These are phyloP conservation scores for Cassiopea andromeda DNA, from an alignment of 30 jellyfish, hydroid and myxozoan species.

Conservation along the genomic window DNA sequence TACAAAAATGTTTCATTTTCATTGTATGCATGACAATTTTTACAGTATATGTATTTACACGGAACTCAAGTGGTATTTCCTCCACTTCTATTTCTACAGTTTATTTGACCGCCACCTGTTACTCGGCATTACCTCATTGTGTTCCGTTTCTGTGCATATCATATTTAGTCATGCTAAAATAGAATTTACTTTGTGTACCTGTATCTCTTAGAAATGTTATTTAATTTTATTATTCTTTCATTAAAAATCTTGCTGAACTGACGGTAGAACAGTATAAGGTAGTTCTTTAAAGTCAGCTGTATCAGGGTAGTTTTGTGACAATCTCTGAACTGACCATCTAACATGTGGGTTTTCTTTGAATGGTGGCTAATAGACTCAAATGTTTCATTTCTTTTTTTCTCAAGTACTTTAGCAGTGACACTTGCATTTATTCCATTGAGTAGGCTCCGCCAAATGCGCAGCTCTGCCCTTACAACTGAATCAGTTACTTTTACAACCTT, in stretches of 20 bases:
- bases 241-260: neutral
- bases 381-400: conserved; percentile 6
- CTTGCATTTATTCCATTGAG: no score
- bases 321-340: neutral
- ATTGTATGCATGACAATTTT: neutral
- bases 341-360: neutral
- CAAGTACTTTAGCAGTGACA: neutral
- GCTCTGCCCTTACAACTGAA: neutral
- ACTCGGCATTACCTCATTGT: neutral
- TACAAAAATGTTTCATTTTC: neutral
- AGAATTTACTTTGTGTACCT: neutral
- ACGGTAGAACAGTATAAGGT: neutral
- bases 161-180: neutral
- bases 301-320: neutral
- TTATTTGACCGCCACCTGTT: neutral
- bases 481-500: neutral
- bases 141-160: neutral
- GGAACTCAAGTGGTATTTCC: neutral
- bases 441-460: no score
- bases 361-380: conserved; percentile 19
- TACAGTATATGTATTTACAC: neutral
- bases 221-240: neutral
- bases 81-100: neutral
- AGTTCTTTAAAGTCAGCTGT: neutral
- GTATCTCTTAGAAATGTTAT: no score